Conservation (phyloP, 2,113 vertebrate species). For the Miniopterus natalensis region DNA sequence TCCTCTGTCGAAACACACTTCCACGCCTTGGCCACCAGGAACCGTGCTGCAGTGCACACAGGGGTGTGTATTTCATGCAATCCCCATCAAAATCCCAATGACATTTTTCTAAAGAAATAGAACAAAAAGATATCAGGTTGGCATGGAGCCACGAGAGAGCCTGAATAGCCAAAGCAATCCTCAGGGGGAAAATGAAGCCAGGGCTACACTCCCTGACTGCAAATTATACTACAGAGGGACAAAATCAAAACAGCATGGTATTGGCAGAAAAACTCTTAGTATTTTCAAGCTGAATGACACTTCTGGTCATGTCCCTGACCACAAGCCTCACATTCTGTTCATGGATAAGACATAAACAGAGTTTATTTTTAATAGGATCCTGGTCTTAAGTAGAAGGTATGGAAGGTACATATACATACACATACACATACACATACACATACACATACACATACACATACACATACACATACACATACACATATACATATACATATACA, state of each 20-base stretch:
- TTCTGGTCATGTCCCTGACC: neutral
- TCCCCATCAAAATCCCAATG: neutral
- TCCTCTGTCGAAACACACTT: neutral
- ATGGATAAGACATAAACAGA: neutral
- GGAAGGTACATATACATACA: neutral
- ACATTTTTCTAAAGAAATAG: neutral
- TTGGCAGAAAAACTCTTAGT: neutral
- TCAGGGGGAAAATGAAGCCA: neutral
- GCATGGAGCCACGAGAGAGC: neutral
- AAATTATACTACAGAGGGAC: neutral
- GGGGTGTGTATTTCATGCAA: neutral
- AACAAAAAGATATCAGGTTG: neutral
- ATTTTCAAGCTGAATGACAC: neutral
- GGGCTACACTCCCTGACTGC: neutral
- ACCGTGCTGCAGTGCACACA: neutral
- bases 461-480: neutral
- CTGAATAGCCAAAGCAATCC: neutral
- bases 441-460: accelerated
- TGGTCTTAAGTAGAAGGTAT: neutral
- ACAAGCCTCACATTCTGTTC: neutral
- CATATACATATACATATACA: neutral
- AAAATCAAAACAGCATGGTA: neutral
- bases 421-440: neutral
- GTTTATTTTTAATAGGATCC: neutral
- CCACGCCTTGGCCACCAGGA: neutral